Conservation (phyloP, 2,113 vertebrate species). For the Tachycineta bicolor region DNA sequence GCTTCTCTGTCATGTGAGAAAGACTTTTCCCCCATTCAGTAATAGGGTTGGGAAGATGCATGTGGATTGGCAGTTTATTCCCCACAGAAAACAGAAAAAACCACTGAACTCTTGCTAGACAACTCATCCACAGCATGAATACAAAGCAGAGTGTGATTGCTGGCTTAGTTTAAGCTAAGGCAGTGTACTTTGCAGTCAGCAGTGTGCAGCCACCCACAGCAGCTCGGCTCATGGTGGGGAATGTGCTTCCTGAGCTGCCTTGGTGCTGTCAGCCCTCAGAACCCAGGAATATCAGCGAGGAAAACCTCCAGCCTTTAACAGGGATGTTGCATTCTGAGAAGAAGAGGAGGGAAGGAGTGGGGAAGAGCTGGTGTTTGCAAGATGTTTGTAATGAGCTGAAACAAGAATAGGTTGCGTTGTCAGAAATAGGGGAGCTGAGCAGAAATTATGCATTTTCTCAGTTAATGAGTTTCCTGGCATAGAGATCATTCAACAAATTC, state of each 20-base stretch:
- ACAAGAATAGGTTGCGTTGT: neutral
- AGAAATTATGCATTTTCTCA: neutral
- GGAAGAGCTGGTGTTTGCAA: neutral
- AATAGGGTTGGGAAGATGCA: neutral
- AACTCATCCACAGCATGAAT: neutral
- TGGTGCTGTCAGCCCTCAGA: neutral
- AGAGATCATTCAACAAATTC: neutral
- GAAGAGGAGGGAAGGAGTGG: neutral
- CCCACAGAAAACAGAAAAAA: neutral
- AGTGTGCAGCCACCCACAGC: neutral
- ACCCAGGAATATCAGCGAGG: neutral
- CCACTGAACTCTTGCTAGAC: neutral
- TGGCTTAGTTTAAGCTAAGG: neutral
- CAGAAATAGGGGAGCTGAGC: neutral
- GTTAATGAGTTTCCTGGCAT: neutral
- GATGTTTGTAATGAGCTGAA: neutral
- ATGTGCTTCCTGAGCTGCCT: neutral
- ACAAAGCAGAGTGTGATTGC: neutral
- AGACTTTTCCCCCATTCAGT: neutral
- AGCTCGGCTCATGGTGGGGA: neutral
- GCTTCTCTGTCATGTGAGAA: conserved; percentile 29
- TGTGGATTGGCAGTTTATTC: neutral
- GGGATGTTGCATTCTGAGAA: neutral
- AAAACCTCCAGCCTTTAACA: neutral
- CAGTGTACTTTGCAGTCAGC: neutral